Evolutionary conservation across 2,113 vertebrate species (phyloP).

Genomic region (Cygnus buccinator): DNA sequence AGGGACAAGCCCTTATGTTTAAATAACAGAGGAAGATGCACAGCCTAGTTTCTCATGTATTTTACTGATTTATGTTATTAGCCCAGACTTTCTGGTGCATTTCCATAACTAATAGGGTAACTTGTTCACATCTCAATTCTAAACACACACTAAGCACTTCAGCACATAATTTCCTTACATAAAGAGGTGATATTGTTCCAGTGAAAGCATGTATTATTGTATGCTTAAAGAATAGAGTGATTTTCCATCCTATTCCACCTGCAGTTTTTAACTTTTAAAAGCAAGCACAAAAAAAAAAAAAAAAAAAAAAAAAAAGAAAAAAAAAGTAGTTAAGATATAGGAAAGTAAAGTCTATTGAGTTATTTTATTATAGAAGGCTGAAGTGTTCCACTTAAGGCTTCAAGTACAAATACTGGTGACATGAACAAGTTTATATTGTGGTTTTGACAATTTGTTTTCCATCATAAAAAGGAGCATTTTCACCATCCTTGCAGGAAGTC

Average conservation of each 20-base stretch:
- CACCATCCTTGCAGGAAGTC: background rate
- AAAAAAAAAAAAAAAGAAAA: background rate
- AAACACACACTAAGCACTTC: background rate
- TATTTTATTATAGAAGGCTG: background rate
- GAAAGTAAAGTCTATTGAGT: background rate
- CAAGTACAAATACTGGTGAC: background rate
- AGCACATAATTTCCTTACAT: background rate
- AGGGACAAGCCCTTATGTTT: slow-evolving; percentile 25
- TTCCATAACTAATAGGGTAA: background rate
- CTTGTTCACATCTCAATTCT: background rate
- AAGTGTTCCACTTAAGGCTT: background rate
- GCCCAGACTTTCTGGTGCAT: background rate
- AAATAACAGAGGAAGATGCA: background rate
- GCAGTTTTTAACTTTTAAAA: background rate
- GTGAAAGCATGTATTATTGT: background rate
- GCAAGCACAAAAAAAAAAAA: background rate
- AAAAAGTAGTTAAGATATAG: background rate
- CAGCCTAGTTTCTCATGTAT: background rate
- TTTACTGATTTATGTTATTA: background rate
- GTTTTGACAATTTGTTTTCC: background rate
- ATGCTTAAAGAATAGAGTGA: background rate
- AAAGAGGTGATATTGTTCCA: background rate
- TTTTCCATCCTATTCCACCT: background rate
- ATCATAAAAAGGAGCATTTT: background rate
- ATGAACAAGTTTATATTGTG: background rate